Percentiles rank a stretch among this genome's conserved stretches.
phyloP scores from a whole-genome alignment of 2,888 invertebrate species.

The Phyto melanocephala region DNA sequence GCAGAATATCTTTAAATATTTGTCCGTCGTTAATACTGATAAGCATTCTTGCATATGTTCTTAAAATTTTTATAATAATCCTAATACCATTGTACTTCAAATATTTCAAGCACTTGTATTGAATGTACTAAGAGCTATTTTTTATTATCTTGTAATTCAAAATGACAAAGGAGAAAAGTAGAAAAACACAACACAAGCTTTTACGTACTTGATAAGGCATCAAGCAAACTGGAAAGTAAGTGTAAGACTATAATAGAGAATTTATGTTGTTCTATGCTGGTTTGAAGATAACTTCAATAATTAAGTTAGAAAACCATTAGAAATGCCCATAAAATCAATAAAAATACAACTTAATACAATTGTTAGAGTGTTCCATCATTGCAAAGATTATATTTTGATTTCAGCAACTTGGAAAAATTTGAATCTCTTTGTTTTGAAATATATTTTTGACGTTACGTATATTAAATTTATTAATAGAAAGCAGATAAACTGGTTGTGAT shows the following conservation, averaged over 20 bases:
- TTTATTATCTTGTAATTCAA: neutral
- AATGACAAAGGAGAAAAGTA: neutral
- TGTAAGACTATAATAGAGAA: neutral
- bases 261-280: constrained; percentile 19
- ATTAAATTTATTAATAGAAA: too few species aligned
- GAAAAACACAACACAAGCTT: neutral
- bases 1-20: neutral
- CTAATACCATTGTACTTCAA: neutral
- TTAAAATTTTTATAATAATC: neutral
- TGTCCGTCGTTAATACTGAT: neutral
- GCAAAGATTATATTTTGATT: too few species aligned
- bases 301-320: constrained; percentile 45
- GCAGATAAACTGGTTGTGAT: too few species aligned
- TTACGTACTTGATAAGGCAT: neutral
- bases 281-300: constrained; percentile 42
- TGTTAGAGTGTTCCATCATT: too few species aligned
- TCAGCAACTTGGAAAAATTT: too few species aligned
- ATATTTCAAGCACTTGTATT: neutral
- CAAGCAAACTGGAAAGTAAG: neutral
- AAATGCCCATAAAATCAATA: constrained; percentile 39
- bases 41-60: neutral
- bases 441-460: too few species aligned
- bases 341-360: constrained; percentile 7
- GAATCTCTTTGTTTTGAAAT: too few species aligned
- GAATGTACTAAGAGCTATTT: neutral